These are phyloP conservation scores for Channa maculata DNA, from an alignment of 2,113 vertebrate species.

Conservation along the genomic window DNA sequence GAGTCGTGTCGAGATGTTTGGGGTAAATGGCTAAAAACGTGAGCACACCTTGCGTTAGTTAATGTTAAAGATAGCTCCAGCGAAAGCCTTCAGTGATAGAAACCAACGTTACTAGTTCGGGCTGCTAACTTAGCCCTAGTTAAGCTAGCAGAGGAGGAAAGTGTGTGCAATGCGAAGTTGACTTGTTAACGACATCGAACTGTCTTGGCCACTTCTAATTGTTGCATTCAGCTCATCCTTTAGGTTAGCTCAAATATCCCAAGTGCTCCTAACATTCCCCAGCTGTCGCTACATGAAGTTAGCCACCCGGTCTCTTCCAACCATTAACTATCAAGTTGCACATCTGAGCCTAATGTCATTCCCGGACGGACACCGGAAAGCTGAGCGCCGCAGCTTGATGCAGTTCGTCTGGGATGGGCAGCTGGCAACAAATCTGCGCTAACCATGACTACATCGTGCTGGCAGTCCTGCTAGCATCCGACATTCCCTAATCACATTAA, in stretches of 20 bases:
- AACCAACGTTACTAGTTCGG: neutral
- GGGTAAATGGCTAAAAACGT: too few relatives aligned
- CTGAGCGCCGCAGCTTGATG: neutral
- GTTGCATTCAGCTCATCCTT: too few relatives aligned
- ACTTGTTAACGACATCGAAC: neutral
- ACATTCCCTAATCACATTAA: neutral
- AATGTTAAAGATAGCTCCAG: neutral
- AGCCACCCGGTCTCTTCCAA: neutral
- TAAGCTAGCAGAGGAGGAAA: neutral
- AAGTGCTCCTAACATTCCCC: neutral
- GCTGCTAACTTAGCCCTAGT: slow-evolving; percentile 25
- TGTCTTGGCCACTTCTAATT: neutral
- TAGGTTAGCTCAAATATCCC: too few relatives aligned
- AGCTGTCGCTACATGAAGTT: neutral
- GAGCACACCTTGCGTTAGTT: too few relatives aligned
- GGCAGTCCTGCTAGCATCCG: neutral
- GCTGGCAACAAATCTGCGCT: neutral
- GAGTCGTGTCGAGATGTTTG: too few relatives aligned
- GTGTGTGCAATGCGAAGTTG: neutral
- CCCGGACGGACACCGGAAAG: slow-evolving; percentile 9
- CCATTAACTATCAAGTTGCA: neutral
- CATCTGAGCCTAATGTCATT: slow-evolving; percentile 4
- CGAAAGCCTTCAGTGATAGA: neutral
- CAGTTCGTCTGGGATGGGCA: slow-evolving; percentile 18
- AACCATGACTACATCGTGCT: neutral